These are phyloP conservation scores for Deroplatys truncata DNA, from an alignment of 2,888 invertebrate genomes.

Conservation along the genomic window DNA sequence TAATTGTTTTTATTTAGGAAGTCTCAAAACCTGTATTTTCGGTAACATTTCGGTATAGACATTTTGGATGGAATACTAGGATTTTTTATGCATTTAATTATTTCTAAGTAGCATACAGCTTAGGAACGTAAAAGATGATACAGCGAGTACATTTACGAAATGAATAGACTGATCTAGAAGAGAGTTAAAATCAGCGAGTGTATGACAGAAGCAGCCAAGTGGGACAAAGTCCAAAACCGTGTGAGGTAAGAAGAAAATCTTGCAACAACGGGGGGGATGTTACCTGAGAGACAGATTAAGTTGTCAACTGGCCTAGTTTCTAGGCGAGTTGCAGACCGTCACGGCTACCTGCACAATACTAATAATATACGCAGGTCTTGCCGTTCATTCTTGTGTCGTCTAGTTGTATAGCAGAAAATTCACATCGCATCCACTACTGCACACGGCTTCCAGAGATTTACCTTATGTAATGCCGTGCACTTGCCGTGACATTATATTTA, in stretches of 20 bases:
- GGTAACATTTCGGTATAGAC: too few species aligned
- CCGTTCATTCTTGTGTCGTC: too few species aligned
- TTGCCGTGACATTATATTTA: not conserved
- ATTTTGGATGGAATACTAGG: too few species aligned
- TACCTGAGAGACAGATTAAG: not conserved
- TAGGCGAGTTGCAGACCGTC: not conserved
- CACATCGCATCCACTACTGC: not conserved
- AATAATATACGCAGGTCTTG: not conserved
- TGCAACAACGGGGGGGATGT: not conserved
- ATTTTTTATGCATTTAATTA: too few species aligned
- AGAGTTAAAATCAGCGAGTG: not conserved
- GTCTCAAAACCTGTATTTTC: too few species aligned
- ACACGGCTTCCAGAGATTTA: not conserved
- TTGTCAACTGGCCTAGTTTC: slow-evolving; percentile 5
- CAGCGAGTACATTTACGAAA: too few species aligned
- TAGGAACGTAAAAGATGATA: too few species aligned
- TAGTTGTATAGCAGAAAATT: too few species aligned
- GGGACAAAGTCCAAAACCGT: not conserved
- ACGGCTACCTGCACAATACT: not conserved
- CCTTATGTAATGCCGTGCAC: not conserved
- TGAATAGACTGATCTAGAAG: not conserved
- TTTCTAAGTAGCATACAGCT: too few species aligned
- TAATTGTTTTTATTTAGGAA: too few species aligned
- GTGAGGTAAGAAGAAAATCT: not conserved
- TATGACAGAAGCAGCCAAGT: not conserved